A percentile compares a stretch with the other conserved stretches of the same genome.
Conservation (phyloP, 2,888 invertebrate genomes). For the Desoria tigrina region DNA sequence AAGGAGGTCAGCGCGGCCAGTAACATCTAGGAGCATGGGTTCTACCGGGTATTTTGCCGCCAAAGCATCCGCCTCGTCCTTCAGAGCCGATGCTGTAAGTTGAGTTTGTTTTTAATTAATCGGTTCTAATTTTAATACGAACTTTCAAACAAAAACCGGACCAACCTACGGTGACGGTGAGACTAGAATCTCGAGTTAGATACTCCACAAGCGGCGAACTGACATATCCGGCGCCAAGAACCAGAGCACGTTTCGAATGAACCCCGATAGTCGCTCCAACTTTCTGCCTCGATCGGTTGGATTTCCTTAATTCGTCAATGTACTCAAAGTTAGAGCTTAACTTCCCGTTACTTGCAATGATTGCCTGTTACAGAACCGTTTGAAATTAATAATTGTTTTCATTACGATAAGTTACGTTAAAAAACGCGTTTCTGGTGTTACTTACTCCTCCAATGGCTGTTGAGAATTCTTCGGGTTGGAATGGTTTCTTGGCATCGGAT, state of each 20-base stretch:
- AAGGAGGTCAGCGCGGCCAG: constrained; percentile 69
- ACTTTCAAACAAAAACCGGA: constrained; percentile 33
- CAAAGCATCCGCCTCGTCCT: constrained; percentile 83
- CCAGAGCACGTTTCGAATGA: constrained; percentile 69
- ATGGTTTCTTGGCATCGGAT: constrained; percentile 75
- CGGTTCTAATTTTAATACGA: no score
- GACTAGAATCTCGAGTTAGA: constrained; percentile 73
- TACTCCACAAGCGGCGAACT: constrained; percentile 94
- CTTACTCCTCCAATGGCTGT: constrained; percentile 71
- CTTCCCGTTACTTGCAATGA: constrained; percentile 92
- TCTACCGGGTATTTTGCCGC: constrained; percentile 75
- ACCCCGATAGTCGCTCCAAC: constrained; percentile 1
- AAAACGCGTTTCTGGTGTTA: no score
- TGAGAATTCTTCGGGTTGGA: constrained; percentile 75
- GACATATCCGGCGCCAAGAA: constrained; percentile 94
- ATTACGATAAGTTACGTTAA: neutral
- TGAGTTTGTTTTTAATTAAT: neutral
- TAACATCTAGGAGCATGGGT: constrained; percentile 79
- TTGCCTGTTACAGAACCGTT: constrained; percentile 69
- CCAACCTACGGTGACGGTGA: constrained; percentile 78
- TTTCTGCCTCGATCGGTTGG: constrained; percentile 61
- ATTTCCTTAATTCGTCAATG: constrained; percentile 81
- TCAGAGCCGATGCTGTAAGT: constrained; percentile 71
- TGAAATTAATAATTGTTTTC: neutral
- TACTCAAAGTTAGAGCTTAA: constrained; percentile 92